Percentiles rank a stretch among this genome's conserved stretches.
Conservation (phyloP, 2,797 vertebrate species). For the Amblyopsis hoosieri region DNA sequence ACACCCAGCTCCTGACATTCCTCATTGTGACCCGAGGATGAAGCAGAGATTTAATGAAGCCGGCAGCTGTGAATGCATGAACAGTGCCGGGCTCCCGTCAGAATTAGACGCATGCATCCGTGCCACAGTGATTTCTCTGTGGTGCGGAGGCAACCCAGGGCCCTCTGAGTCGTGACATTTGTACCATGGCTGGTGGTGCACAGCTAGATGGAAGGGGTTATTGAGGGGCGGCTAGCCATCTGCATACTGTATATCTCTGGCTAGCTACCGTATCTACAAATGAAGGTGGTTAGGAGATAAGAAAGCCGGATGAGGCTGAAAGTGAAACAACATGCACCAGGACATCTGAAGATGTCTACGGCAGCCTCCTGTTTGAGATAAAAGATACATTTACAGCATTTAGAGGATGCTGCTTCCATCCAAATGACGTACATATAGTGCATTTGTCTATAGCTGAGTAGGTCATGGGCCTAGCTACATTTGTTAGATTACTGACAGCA, state of each 20-base stretch:
- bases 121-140: constrained; percentile 61
- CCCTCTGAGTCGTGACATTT: constrained; percentile 65
- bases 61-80: constrained; percentile 53
- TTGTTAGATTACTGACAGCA: no score
- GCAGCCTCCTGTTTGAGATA: no score
- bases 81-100: constrained; percentile 51
- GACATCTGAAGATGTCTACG: constrained; percentile 1
- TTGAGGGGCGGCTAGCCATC: constrained; percentile 46
- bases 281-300: neutral
- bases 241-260: constrained; percentile 29
- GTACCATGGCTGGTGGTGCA: constrained; percentile 53
- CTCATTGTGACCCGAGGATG: constrained; percentile 45
- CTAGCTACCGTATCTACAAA: constrained; percentile 4
- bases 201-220: constrained; percentile 8
- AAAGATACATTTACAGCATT: no score
- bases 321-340: neutral
- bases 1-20: constrained; percentile 37
- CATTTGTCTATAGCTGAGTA: no score
- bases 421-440: no score
- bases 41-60: constrained; percentile 61
- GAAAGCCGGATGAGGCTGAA: neutral
- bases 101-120: constrained; percentile 67
- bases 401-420: no score
- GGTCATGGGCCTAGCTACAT: no score
- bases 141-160: constrained; percentile 41